These are phyloP conservation scores for Lithobates pipiens DNA, from an alignment of 2,797 vertebrate species.

Conservation along the genomic window DNA sequence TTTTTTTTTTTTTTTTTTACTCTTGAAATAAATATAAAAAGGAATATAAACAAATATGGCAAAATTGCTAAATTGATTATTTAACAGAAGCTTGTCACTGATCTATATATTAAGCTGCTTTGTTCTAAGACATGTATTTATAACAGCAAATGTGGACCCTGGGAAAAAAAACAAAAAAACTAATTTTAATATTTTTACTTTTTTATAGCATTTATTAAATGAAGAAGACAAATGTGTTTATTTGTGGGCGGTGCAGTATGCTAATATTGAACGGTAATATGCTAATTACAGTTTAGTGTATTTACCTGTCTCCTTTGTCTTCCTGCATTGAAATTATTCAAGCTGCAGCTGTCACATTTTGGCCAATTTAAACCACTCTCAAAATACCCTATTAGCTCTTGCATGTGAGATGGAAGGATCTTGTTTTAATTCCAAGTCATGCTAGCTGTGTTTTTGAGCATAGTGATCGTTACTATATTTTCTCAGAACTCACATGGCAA, in stretches of 20 bases:
- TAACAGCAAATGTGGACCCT: not conserved
- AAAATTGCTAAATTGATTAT: slow-evolving; percentile 47
- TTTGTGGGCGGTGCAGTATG: not conserved
- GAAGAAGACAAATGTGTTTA: not conserved
- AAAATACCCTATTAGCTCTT: not conserved
- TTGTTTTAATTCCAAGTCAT: slow-evolving; percentile 30
- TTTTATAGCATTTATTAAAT: not conserved
- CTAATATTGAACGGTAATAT: not conserved
- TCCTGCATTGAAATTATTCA: not conserved
- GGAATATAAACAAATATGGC: slow-evolving; percentile 10
- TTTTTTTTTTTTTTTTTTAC: slow-evolving; percentile 17
- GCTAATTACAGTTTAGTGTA: not conserved
- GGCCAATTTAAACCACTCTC: no score
- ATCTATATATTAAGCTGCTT: not conserved
- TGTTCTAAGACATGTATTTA: not conserved
- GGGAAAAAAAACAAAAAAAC: no score
- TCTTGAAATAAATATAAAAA: slow-evolving; percentile 48
- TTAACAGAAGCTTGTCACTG: slow-evolving; percentile 21
- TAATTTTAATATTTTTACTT: not conserved
- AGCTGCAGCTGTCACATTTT: not conserved
- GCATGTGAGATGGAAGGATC: slow-evolving; percentile 12
- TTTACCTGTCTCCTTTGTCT: not conserved
- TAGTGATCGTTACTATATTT: slow-evolving; percentile 67
- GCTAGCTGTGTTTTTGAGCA: slow-evolving; percentile 47
- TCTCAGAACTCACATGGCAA: slow-evolving; percentile 64